Evolutionary conservation across 2,797 vertebrate genomes (phyloP).

Genomic region (Sebastes matsubarae): DNA sequence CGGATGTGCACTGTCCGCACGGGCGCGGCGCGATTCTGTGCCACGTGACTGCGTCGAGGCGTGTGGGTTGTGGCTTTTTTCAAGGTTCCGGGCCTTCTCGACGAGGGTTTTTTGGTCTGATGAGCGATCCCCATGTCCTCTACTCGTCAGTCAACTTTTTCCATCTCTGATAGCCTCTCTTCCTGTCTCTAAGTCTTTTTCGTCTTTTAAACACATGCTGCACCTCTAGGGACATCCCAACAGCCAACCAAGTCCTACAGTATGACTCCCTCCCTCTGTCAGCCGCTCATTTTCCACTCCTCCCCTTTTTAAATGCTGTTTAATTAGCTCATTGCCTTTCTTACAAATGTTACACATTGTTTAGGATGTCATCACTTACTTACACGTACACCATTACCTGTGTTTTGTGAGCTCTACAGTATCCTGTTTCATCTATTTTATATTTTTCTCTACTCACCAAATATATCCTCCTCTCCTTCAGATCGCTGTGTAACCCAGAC

Average conservation of each 20-base stretch:
- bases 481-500: conserved; percentile 71
- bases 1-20: conserved; percentile 63
- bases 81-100: conserved; percentile 61
- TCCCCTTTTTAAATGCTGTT: conserved; percentile 56
- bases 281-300: conserved; percentile 67
- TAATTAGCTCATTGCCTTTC: conserved; percentile 41
- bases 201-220: conserved; percentile 77
- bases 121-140: conserved; percentile 80
- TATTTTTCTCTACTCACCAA: conserved; percentile 53
- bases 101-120: conserved; percentile 71
- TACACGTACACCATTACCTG: background rate
- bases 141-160: conserved; percentile 60
- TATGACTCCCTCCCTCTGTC: conserved; percentile 71
- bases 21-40: conserved; percentile 33
- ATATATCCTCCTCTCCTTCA: conserved; percentile 66
- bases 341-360: conserved; percentile 1
- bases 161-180: conserved; percentile 63
- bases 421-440: conserved; percentile 22
- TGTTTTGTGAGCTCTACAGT: conserved; percentile 18
- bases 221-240: conserved; percentile 71
- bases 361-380: background rate
- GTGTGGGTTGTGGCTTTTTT: conserved; percentile 57
- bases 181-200: conserved; percentile 65
- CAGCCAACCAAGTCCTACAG: conserved; percentile 82
- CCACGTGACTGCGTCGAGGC: conserved; percentile 46